Base-by-base conservation (phyloP, 2,888 invertebrate genomes). In the Entomobrya proxima region DNA sequence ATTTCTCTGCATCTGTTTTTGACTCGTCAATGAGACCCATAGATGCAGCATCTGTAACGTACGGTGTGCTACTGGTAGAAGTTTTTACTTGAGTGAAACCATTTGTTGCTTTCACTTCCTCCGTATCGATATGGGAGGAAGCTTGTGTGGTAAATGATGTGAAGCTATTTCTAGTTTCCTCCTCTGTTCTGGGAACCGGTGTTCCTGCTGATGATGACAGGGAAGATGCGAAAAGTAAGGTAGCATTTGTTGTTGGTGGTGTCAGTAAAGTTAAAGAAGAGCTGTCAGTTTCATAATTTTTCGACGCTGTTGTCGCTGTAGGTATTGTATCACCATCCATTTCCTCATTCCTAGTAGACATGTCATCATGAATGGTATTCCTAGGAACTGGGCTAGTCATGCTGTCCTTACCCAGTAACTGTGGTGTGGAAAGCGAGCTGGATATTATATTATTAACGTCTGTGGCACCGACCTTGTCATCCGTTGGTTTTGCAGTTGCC, bases 51-150 rank as follows among this genome's bases (percentile, higher is more conserved):
- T 35, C 58, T 7, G 35, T 15, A 61, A 40, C 2, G 3, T 27
- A 50, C 21, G 7, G 30, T 2, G 50, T 24, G 21, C 32, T 61
- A n/a, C 9, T 40, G 37, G 18, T 13, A 32, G 24, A n/a, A 30
- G 0, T 27, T 40, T 35, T 52, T 11, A 52, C 35, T 1, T 18
- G 74, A 74, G 27, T 52, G 21, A 18, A 52, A 6, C 74, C 52
- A 52, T 50, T 74, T 74, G 74, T 74, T 74, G 74, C 74, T 52
- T 74, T 52, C 32, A 35, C 74, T 52, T 5, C 32, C 2, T 52
- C 52, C 0, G 13, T 6, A 50, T 21, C 11, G 4, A 13, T 7
- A 52, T n/a, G 21, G 32, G 18, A 21, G n/a, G n/a, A 21, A 35
- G 50, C 74, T 35, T 32, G 3, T 32, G 52, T 52, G 18, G 74